Conservation (phyloP, 1,140 invertebrate genomes). For the Leptinotarsa lineolata region DNA sequence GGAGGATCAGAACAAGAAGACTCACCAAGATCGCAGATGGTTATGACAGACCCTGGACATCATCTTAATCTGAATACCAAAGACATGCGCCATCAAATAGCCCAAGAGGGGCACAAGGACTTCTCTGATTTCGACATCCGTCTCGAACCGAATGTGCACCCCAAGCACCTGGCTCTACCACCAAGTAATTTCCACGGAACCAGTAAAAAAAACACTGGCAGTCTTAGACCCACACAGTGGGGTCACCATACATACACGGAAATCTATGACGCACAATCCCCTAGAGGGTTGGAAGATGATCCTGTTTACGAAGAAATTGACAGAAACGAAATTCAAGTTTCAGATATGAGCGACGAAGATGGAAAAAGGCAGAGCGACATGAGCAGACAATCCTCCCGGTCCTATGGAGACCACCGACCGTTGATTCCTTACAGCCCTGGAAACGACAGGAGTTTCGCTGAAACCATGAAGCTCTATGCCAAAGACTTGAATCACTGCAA, state of each 20-base stretch:
- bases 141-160: constrained; percentile 43
- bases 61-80: constrained; percentile 45
- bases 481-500: constrained; percentile 58
- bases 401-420: constrained; percentile 79
- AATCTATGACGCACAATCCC: constrained; percentile 61
- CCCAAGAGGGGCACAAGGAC: constrained; percentile 41
- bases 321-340: constrained; percentile 68
- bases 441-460: constrained; percentile 49
- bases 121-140: constrained; percentile 43
- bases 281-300: constrained; percentile 64
- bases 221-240: constrained; percentile 59
- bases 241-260: constrained; percentile 67
- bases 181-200: constrained; percentile 44
- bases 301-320: constrained; percentile 84
- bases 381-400: constrained; percentile 74
- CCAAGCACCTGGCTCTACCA: constrained; percentile 49
- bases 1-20: constrained; percentile 69
- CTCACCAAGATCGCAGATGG: constrained; percentile 63
- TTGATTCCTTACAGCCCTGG: constrained; percentile 59
- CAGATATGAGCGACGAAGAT: constrained; percentile 78
- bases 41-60: constrained; percentile 54
- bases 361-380: constrained; percentile 77
- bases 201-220: constrained; percentile 50
- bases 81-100: constrained; percentile 48
- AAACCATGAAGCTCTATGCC: constrained; percentile 46